Evolutionary conservation across 1,140 invertebrate species (phyloP), one percentile per base, ranked within the genome.

Genomic region (Zaprionus ornatus): DNA sequence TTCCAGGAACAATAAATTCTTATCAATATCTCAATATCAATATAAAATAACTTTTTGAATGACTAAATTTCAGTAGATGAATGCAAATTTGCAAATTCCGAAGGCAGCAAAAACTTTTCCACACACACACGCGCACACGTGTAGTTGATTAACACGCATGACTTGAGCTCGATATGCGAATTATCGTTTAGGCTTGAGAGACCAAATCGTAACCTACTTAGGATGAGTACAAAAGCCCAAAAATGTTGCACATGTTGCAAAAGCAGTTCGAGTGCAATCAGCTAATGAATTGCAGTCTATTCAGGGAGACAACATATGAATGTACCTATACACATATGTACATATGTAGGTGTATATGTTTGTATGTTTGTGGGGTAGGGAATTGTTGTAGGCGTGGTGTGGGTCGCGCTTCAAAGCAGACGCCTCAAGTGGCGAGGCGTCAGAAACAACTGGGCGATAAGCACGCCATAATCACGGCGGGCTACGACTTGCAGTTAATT

Each of bases 401-500:
- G 21, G 9, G n/a, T 13, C 35, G 25, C 10, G n/a, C 10, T 23
- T 25, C 40, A 52, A 65, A 42, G 56, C 17, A 32, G 23, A 35
- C 25, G 37, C 27, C 59, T 74, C 74, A 72, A 72, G 74, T 71
- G 61, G 68, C 74, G 37, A 65, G 74, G 67, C 60, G 67, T 54
- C 21, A 37, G 55, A 60, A 59, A 42, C 62, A 56, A 71, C 70
- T 78, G 68, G 61, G 50, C 77, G 64, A 79, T 77, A 80, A 81
- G 65, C 67, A 79, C 32, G 72, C 64, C 54, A 67, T 88, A 88
- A 87, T 84, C 80, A 80, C 55, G 60, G 62, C 63, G 62, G 12
- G 55, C 63, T 57, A 55, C 42, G 67, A 73, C 78, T 67, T 70
- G 45, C 72, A 90, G 84, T 88, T 88, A 88, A 88, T 88, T 88